Evolutionary conservation across 1,140 invertebrate genomes (phyloP).

Genomic region (Schmidtea mediterranea): DNA sequence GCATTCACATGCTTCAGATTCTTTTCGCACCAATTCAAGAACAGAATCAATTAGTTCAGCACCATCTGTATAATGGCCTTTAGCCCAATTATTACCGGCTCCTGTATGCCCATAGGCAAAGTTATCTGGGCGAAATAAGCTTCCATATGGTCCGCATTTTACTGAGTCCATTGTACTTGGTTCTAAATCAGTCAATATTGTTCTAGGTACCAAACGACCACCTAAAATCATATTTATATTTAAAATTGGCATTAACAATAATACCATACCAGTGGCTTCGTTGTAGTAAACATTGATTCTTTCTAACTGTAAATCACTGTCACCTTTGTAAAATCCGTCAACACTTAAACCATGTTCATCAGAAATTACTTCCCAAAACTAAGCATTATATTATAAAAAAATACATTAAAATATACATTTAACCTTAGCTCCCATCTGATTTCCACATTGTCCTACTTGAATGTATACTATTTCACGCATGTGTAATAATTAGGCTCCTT

Average conservation of each 20-base stretch:
- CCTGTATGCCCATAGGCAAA: conserved; percentile 50
- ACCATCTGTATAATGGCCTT: conserved; percentile 75
- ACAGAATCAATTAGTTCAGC: conserved; percentile 57
- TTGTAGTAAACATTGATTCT: conserved; percentile 73
- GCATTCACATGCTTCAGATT: conserved; percentile 39
- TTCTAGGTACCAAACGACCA: conserved; percentile 53
- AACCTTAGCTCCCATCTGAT: conserved; percentile 75
- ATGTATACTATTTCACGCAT: conserved; percentile 81
- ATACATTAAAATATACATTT: conserved; percentile 12
- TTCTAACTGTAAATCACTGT: conserved; percentile 57
- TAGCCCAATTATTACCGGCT: conserved; percentile 61
- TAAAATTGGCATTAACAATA: too few species aligned
- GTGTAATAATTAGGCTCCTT: conserved; percentile 6
- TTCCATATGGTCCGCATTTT: conserved; percentile 52
- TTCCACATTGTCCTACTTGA: conserved; percentile 69
- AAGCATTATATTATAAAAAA: background rate
- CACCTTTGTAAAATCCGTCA: conserved; percentile 21
- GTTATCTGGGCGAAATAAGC: conserved; percentile 59
- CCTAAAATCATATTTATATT: conserved; percentile 31
- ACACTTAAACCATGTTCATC: conserved; percentile 26
- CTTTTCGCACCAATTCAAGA: conserved; percentile 51
- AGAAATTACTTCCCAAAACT: conserved; percentile 66
- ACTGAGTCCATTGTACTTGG: conserved; percentile 73
- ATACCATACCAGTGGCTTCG: conserved; percentile 41
- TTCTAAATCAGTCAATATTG: conserved; percentile 57